Evolutionary conservation across 2,113 vertebrate genomes (phyloP), one percentile per base, ranked within the genome.

Genomic region (Formicarius rufipectus): DNA sequence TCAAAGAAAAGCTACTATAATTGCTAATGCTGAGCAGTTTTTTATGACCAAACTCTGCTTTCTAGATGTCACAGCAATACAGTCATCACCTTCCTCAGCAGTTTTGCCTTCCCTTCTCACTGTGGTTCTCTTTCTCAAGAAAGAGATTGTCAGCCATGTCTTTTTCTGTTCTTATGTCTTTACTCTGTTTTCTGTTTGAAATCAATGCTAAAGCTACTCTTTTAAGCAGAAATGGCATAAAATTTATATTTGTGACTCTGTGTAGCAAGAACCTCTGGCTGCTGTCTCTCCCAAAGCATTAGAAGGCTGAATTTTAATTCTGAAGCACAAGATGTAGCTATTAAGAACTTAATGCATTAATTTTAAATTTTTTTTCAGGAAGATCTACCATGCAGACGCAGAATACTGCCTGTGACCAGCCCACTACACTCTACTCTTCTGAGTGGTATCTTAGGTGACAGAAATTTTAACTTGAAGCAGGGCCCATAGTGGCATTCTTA

Each of bases 1-100:
- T 78, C 92, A 96, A 80, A 94, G 83, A 94, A 94, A 95, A 87
- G 74, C 63, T 93, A 33, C 91, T 92, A 40, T 84, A 95, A 92
- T 93, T 95, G 84, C 87, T 96, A 96, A 96, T 95, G 78, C 87
- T 71, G 87, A 87, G 39, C 67, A 80, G 45, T 53, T 91, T 95
- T 96, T 95, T 89, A 84, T 85, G 68, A 50, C 67, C 82, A 93
- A 84, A 81, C 47, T 82, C 53, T 58, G 33, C 83, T 86, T 96
- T 78, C 85, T 90, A 93, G 92, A 93, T 96, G 93, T 77, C 92
- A 93, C 88, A 86, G 85, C 79, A 92, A 74, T 75, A 66, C 64
- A 84, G 56, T 42, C 93, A 87, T 90, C 93, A 89, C 86, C 83
- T 93, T 92, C 82, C 86, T 86, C 80, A 74, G 80, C 79, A 86